These are phyloP conservation scores for Manduca sexta DNA, from an alignment of 1,140 invertebrate genomes.

Conservation along the genomic window DNA sequence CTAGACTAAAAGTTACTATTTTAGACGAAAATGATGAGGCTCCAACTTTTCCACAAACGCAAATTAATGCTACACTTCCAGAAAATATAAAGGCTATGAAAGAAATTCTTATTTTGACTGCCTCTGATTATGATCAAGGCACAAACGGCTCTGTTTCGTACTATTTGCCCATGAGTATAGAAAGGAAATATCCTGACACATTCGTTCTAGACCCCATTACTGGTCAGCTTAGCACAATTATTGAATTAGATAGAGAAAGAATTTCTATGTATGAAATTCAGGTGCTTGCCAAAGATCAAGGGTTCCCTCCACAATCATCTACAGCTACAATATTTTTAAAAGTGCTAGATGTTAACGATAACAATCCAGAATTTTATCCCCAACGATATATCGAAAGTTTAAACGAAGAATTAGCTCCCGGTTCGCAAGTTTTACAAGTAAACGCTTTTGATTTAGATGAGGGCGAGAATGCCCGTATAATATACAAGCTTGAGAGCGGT, in stretches of 20 bases:
- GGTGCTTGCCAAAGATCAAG: slow-evolving; percentile 94
- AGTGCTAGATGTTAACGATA: slow-evolving; percentile 93
- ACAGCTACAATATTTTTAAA: slow-evolving; percentile 88
- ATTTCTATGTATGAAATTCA: slow-evolving; percentile 85
- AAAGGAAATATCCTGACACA: slow-evolving; percentile 84
- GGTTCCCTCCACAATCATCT: slow-evolving; percentile 88
- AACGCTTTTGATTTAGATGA: slow-evolving; percentile 86
- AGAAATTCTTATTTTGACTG: slow-evolving; percentile 87
- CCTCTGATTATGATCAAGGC: slow-evolving; percentile 93
- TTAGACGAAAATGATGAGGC: slow-evolving; percentile 97
- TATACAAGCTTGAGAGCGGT: slow-evolving; percentile 84
- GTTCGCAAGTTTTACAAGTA: slow-evolving; percentile 81
- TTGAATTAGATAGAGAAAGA: slow-evolving; percentile 87
- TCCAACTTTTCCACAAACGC: slow-evolving; percentile 84
- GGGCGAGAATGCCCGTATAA: slow-evolving; percentile 86
- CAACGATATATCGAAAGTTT: slow-evolving; percentile 84
- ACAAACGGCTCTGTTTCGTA: slow-evolving; percentile 94
- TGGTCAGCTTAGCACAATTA: slow-evolving; percentile 87
- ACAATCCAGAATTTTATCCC: slow-evolving; percentile 91
- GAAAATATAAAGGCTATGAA: slow-evolving; percentile 89
- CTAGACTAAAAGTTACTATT: slow-evolving; percentile 90
- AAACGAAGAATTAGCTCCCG: slow-evolving; percentile 77
- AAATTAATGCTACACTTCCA: slow-evolving; percentile 82
- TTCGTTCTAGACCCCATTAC: slow-evolving; percentile 89
- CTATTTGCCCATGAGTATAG: slow-evolving; percentile 80